phyloP scores from a whole-genome alignment of 23 tunicate species.

The Clavelina lepadiformis region DNA sequence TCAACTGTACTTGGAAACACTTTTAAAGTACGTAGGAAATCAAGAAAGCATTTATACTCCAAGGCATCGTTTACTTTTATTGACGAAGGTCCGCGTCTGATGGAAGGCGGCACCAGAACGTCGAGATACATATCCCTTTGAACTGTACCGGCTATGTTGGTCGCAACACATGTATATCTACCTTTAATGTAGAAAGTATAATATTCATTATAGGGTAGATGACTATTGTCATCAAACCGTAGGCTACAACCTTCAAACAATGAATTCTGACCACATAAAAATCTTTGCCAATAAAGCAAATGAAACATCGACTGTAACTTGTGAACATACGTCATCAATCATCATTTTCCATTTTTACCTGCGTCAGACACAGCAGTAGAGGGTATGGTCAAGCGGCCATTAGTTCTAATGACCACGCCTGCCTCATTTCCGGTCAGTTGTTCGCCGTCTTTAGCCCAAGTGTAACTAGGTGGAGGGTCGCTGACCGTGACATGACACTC shows the following conservation, averaged over 20 bases:
- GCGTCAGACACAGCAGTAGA: conserved; percentile 47
- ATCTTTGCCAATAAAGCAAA: neutral
- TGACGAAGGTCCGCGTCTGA: conserved; percentile 49
- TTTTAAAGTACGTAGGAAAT: neutral
- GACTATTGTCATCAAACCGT: too few relatives aligned
- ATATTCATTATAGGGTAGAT: neutral
- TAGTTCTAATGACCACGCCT: conserved; percentile 31
- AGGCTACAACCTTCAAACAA: too few relatives aligned
- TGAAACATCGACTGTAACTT: neutral
- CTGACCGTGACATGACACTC: conserved; percentile 61
- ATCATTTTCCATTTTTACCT: conserved; percentile 21
- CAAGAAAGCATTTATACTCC: neutral
- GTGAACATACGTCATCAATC: neutral
- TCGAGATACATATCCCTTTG: conserved; percentile 39
- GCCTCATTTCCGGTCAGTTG: conserved; percentile 39
- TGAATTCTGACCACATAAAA: too few relatives aligned
- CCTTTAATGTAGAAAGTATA: conserved; percentile 34
- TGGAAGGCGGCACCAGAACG: conserved; percentile 67
- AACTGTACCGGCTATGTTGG: conserved; percentile 74
- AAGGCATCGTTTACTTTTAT: conserved; percentile 39
- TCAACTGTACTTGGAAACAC: neutral
- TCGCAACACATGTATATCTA: conserved; percentile 68
- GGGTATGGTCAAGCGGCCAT: conserved; percentile 45
- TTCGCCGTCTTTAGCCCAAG: conserved; percentile 53
- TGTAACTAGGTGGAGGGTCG: conserved; percentile 76